Conservation (phyloP, 2,888 invertebrate species). For the Bellardia bayeri region DNA sequence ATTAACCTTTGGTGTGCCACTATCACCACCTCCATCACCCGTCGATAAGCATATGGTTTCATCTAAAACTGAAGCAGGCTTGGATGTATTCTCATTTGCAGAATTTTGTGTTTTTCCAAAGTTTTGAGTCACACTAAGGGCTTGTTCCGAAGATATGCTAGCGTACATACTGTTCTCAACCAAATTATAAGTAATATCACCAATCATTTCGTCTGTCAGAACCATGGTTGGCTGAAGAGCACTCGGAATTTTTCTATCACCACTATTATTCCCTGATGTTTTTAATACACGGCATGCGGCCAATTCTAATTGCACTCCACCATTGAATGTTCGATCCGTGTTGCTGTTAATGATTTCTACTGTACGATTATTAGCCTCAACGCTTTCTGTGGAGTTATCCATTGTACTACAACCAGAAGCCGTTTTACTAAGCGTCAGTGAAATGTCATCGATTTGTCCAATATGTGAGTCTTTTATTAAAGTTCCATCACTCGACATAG, state of each 20-base stretch:
- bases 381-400: slow-evolving; percentile 83
- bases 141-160: slow-evolving; percentile 55
- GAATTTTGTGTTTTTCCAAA: slow-evolving; percentile 12
- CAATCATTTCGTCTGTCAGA: slow-evolving; percentile 81
- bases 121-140: slow-evolving; percentile 63
- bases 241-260: slow-evolving; percentile 11
- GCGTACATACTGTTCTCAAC: slow-evolving; percentile 79
- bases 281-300: slow-evolving; percentile 11
- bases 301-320: slow-evolving; percentile 56
- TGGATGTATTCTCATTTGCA: slow-evolving; percentile 75
- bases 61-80: slow-evolving; percentile 74
- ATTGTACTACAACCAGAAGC: slow-evolving; percentile 83
- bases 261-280: not conserved
- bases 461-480: slow-evolving; percentile 83
- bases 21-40: not conserved
- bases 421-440: slow-evolving; percentile 81
- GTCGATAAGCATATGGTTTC: slow-evolving; percentile 77
- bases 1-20: slow-evolving; percentile 69
- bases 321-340: slow-evolving; percentile 36
- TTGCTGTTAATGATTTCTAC: slow-evolving; percentile 56
- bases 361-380: slow-evolving; percentile 76
- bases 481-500: slow-evolving; percentile 82
- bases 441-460: slow-evolving; percentile 83
- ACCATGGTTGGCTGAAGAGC: slow-evolving; percentile 76
- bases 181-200: slow-evolving; percentile 81